phyloP scores from a whole-genome alignment of 2,113 vertebrate genomes.

The Salvator merianae region DNA sequence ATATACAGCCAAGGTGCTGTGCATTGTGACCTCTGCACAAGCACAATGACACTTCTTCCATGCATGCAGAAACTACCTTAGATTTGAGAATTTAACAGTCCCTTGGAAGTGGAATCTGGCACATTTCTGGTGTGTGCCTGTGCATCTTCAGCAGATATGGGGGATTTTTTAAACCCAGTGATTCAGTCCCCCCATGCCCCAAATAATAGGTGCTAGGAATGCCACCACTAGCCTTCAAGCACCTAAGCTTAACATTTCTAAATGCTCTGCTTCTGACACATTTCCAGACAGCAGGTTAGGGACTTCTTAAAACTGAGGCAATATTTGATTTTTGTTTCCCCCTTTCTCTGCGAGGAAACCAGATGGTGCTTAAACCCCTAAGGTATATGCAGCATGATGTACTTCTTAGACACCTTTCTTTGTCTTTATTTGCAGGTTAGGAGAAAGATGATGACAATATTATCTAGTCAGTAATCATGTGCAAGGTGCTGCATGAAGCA shows the following conservation, averaged over 20 bases:
- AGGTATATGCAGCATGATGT: not conserved
- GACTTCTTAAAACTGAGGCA: not conserved
- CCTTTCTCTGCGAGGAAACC: not conserved
- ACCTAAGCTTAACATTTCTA: slow-evolving; percentile 9
- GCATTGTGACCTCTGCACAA: rapidly evolving
- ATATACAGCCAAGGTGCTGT: too few relatives aligned
- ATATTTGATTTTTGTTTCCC: slow-evolving; percentile 4
- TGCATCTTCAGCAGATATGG: slow-evolving; percentile 1
- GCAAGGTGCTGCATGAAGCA: not conserved
- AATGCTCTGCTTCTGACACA: not conserved
- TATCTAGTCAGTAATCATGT: not conserved
- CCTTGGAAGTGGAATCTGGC: slow-evolving; percentile 34
- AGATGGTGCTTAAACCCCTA: not conserved
- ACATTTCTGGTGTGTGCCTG: slow-evolving; percentile 5
- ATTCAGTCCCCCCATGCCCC: slow-evolving; percentile 46
- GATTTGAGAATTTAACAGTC: not conserved
- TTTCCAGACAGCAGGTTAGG: not conserved
- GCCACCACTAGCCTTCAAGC: slow-evolving; percentile 8
- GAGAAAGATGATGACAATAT: not conserved
- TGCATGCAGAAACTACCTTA: rapidly evolving
- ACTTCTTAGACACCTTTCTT: not conserved
- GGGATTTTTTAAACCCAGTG: slow-evolving; percentile 42
- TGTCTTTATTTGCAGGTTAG: not conserved
- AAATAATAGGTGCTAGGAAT: slow-evolving; percentile 42
- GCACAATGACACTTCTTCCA: not conserved